A percentile compares a stretch with the other conserved stretches of the same genome.
Evolutionary conservation across 2,113 vertebrate species (phyloP).

Genomic region (Paradisaea rubra): DNA sequence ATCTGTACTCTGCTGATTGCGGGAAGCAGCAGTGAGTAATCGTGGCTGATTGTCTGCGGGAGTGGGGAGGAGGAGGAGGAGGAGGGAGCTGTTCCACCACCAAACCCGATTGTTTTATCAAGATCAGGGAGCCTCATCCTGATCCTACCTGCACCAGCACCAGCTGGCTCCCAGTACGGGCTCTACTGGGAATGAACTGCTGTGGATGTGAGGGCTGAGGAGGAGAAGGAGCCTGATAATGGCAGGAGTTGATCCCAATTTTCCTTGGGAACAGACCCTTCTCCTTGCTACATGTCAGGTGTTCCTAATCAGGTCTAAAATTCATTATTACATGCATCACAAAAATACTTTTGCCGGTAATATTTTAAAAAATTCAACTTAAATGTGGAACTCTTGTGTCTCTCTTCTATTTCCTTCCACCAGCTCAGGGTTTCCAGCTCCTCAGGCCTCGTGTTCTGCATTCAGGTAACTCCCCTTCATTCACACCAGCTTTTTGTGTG

Average conservation of each 20-base stretch:
- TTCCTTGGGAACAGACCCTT: background rate
- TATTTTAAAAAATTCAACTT: background rate
- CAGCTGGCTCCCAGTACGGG: background rate
- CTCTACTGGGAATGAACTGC: background rate
- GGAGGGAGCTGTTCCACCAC: background rate
- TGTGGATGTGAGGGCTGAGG: rapidly evolving
- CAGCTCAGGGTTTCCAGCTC: background rate
- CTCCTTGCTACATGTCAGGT: background rate
- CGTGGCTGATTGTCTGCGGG: background rate
- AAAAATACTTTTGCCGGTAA: background rate
- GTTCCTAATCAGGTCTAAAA: background rate
- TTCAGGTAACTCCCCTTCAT: background rate
- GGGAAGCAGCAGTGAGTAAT: background rate
- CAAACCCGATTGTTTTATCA: background rate
- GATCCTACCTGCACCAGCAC: too few species aligned
- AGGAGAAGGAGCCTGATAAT: background rate
- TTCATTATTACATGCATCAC: rapidly evolving
- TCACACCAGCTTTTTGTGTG: background rate
- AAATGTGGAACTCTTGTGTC: background rate
- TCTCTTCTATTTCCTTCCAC: background rate
- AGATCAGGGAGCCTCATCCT: background rate
- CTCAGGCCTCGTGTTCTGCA: background rate
- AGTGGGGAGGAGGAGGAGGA: background rate
- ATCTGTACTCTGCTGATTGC: background rate
- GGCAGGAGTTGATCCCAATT: background rate